phyloP scores from a whole-genome alignment of 2,797 vertebrate genomes.

The Lepidocolaptes lacrymiger region DNA sequence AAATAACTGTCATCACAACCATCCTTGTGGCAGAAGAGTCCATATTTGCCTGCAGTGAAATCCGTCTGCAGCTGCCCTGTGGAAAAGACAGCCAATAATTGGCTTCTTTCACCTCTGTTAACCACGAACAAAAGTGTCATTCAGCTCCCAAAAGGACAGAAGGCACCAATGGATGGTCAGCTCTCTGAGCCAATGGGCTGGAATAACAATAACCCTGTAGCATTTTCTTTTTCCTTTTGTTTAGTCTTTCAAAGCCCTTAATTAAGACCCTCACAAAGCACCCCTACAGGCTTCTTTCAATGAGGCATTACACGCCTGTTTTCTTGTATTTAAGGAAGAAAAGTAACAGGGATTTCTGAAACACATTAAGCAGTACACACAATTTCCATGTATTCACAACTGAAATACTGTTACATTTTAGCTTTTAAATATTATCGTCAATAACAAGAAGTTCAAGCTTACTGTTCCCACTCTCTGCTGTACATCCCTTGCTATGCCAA shows the following conservation, averaged over 20 bases:
- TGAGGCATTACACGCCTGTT: constrained; percentile 85
- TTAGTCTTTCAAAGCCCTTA: constrained; percentile 83
- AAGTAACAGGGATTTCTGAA: constrained; percentile 78
- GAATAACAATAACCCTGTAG: constrained; percentile 86
- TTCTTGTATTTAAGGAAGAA: constrained; percentile 82
- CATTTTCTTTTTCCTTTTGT: constrained; percentile 84
- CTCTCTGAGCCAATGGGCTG: constrained; percentile 84
- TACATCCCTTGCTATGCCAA: neutral
- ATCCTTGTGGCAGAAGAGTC: constrained; percentile 71
- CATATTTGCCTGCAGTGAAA: constrained; percentile 81
- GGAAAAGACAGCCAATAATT: constrained; percentile 86
- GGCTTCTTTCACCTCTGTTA: constrained; percentile 96
- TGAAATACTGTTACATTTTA: constrained; percentile 78
- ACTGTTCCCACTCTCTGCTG: neutral
- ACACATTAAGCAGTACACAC: constrained; percentile 77
- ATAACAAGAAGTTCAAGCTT: constrained; percentile 42
- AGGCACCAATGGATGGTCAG: constrained; percentile 86
- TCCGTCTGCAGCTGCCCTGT: constrained; percentile 85
- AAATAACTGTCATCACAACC: constrained; percentile 80
- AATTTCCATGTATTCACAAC: constrained; percentile 77
- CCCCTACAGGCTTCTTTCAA: constrained; percentile 79
- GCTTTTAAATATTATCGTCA: constrained; percentile 73
- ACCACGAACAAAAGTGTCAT: constrained; percentile 95
- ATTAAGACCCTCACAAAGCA: constrained; percentile 82
- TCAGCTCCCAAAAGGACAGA: constrained; percentile 88